A percentile compares a stretch with the other conserved stretches of the same genome.
phyloP scores from a whole-genome alignment of 1,140 invertebrate genomes.

The Choristoneura fumiferana region DNA sequence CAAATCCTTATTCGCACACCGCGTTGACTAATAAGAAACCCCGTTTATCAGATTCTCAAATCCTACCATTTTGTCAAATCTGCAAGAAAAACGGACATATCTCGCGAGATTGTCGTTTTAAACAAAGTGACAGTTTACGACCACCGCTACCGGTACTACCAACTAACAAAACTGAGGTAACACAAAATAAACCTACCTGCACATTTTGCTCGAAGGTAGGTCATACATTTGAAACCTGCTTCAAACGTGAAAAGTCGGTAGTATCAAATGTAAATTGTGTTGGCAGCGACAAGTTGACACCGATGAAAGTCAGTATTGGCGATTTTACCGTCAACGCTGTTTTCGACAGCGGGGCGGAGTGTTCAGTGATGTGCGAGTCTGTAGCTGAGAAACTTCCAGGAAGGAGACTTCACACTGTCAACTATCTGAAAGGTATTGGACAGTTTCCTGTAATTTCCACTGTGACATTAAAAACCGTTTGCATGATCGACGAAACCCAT shows the following conservation, averaged over 20 bases:
- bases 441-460: background rate
- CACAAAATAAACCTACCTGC: no score
- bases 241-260: no score
- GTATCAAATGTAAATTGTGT: slow-evolving; percentile 16
- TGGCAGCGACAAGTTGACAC: background rate
- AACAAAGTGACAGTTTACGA: background rate
- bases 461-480: slow-evolving; percentile 6
- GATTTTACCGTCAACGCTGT: background rate
- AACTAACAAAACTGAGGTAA: no score
- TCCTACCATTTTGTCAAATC: no score
- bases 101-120: slow-evolving; percentile 13
- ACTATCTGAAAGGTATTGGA: slow-evolving; percentile 7
- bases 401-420: slow-evolving; percentile 8
- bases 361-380: no score
- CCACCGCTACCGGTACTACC: no score
- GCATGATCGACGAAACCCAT: background rate
- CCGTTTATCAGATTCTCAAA: background rate
- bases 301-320: background rate
- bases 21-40: background rate
- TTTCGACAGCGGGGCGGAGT: no score
- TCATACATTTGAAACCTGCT: no score
- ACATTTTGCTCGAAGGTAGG: no score
- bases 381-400: slow-evolving; percentile 6
- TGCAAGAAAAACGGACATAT: no score
- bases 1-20: no score